Evolutionary conservation across 2,113 vertebrate species (phyloP).

Genomic region (Leucopternis melanops): DNA sequence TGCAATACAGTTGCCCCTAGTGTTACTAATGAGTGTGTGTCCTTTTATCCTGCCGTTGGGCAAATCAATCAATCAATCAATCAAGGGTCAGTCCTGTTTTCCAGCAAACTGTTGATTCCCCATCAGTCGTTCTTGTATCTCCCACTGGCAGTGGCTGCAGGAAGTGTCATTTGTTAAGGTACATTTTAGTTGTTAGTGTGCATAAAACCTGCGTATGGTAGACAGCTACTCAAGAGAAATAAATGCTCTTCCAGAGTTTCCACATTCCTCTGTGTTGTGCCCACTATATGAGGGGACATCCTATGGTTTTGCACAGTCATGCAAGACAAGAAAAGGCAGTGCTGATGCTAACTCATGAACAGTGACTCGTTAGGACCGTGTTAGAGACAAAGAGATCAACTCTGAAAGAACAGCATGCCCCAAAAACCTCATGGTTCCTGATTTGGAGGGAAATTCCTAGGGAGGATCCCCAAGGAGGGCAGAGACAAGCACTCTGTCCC

Average conservation of each 20-base stretch:
- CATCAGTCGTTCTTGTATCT: neutral
- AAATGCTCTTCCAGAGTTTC: neutral
- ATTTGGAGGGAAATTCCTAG: neutral
- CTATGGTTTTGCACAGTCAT: neutral
- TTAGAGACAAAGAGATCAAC: neutral
- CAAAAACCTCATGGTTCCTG: neutral
- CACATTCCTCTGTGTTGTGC: neutral
- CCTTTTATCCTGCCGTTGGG: neutral
- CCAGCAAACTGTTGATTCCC: neutral
- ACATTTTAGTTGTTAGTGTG: neutral
- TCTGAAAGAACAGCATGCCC: neutral
- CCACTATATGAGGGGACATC: neutral
- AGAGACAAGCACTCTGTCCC: neutral
- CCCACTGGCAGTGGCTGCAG: neutral
- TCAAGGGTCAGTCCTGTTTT: neutral
- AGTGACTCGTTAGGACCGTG: neutral
- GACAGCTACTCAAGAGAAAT: neutral
- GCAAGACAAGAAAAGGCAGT: neutral
- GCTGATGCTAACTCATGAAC: neutral
- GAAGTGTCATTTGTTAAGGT: neutral
- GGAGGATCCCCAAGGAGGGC: neutral
- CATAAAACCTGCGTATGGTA: neutral
- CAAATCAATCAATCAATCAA: neutral
- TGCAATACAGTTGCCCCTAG: neutral
- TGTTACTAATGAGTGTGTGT: neutral